Evolutionary conservation across 2,888 invertebrate genomes (phyloP).

Genomic region (Megalurothrips usitatus): DNA sequence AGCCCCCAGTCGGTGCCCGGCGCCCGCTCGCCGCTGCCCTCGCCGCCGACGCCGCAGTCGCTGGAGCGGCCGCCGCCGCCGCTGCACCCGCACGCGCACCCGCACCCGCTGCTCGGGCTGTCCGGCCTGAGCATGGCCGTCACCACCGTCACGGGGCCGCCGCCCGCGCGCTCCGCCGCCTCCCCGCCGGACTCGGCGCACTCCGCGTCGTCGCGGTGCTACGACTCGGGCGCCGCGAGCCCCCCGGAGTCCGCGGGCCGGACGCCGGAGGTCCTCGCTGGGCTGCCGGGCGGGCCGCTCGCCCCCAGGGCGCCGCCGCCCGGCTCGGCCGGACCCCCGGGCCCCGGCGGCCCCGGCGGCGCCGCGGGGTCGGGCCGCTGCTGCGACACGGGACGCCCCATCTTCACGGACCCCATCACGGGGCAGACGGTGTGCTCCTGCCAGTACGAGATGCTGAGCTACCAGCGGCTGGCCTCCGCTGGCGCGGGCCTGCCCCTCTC

Average conservation of each 20-base stretch:
- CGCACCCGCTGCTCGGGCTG: conserved; percentile 29
- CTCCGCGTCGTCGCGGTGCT: conserved; percentile 20
- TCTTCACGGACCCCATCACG: conserved; percentile 84
- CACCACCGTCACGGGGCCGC: conserved; percentile 27
- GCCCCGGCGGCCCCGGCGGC: conserved; percentile 49
- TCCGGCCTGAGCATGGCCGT: conserved; percentile 33
- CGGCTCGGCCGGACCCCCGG: conserved; percentile 38
- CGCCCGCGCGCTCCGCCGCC: conserved; percentile 30
- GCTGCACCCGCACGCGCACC: conserved; percentile 29
- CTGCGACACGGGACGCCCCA: conserved; percentile 87
- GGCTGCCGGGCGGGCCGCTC: conserved; percentile 50
- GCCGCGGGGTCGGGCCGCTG: conserved; percentile 53
- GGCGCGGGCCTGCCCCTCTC: conserved; percentile 68
- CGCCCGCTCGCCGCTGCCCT: conserved; percentile 37
- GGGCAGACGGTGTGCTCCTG: conserved; percentile 87
- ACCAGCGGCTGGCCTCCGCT: conserved; percentile 68
- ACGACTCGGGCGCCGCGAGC: conserved; percentile 19
- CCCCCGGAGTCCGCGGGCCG: conserved; percentile 15
- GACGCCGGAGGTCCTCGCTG: conserved; percentile 49
- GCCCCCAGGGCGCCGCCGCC: conserved; percentile 48
- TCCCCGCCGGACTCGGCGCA: conserved; percentile 33
- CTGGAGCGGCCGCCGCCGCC: conserved; percentile 31
- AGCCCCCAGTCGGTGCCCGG: conserved; percentile 30
- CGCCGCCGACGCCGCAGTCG: conserved; percentile 34
- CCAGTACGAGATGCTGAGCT: conserved; percentile 82